Conservation (phyloP, 2,113 vertebrate genomes). For the Thunnus thynnus region DNA sequence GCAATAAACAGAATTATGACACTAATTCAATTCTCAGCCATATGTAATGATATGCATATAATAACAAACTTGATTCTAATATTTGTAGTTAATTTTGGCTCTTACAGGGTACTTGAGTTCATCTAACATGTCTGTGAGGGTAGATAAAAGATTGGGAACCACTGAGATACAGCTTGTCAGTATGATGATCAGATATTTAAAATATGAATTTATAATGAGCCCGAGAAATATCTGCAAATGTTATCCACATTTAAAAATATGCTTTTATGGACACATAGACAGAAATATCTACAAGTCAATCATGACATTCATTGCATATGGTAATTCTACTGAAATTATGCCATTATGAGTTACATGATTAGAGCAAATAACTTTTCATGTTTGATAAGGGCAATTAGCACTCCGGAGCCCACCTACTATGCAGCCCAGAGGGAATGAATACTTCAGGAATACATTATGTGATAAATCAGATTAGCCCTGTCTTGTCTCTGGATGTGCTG, state of each 20-base stretch:
- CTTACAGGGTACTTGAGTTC: too few relatives aligned
- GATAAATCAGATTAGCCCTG: conserved; percentile 41
- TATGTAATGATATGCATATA: too few relatives aligned
- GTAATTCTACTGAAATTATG: conserved; percentile 39
- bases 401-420: conserved; percentile 40
- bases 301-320: conserved; percentile 22
- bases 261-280: background rate
- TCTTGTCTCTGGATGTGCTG: conserved; percentile 10
- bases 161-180: too few relatives aligned
- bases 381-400: conserved; percentile 57
- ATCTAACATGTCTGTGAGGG: too few relatives aligned
- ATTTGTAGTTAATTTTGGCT: too few relatives aligned
- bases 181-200: conserved; percentile 4
- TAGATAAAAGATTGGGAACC: too few relatives aligned
- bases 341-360: conserved; percentile 53
- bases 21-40: too few relatives aligned
- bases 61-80: too few relatives aligned
- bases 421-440: conserved; percentile 47
- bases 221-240: background rate
- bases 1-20: too few relatives aligned
- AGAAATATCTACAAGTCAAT: conserved; percentile 9
- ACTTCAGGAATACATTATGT: conserved; percentile 41
- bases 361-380: conserved; percentile 45
- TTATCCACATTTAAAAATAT: background rate
- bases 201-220: conserved; percentile 5